Conservation (phyloP, 1,140 invertebrate genomes). For the Pissodes strobi region DNA sequence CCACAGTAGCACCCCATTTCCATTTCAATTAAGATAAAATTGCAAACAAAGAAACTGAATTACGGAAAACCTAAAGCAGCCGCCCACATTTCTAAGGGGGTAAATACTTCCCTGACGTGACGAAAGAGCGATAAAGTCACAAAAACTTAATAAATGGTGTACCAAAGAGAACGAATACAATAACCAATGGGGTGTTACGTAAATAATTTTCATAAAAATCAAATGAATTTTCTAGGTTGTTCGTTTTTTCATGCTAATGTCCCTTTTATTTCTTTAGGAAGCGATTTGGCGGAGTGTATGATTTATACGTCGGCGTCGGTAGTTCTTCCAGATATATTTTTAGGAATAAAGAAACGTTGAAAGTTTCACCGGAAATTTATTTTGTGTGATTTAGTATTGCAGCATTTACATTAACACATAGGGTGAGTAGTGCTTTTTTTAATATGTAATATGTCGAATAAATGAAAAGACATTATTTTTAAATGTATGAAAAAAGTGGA, state of each 20-base stretch:
- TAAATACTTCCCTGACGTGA: conserved; percentile 17
- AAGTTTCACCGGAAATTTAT: no score
- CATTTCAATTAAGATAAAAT: conserved; percentile 20
- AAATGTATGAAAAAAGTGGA: no score
- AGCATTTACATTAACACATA: no score
- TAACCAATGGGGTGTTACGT: conserved; percentile 1
- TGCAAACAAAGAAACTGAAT: conserved; percentile 21
- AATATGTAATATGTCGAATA: no score
- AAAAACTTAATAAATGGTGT: conserved; percentile 24
- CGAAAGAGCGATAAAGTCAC: conserved; percentile 20
- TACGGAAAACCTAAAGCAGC: conserved; percentile 4
- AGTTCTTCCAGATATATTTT: no score
- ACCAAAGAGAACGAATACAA: conserved; percentile 13
- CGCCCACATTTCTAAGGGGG: conserved; percentile 12
- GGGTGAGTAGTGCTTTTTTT: no score
- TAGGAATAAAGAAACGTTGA: no score
- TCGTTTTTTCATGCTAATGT: conserved; percentile 10
- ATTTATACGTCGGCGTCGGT: conserved; percentile 11
- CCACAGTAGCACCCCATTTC: not conserved
- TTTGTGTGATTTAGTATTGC: no score
- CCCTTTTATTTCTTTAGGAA: conserved; percentile 18
- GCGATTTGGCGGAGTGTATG: not conserved
- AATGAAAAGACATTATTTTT: no score
- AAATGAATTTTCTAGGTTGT: not conserved
- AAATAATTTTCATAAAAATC: conserved; percentile 12